Evolutionary conservation across 2,113 vertebrate genomes (phyloP).

Genomic region (Clinocottus analis): DNA sequence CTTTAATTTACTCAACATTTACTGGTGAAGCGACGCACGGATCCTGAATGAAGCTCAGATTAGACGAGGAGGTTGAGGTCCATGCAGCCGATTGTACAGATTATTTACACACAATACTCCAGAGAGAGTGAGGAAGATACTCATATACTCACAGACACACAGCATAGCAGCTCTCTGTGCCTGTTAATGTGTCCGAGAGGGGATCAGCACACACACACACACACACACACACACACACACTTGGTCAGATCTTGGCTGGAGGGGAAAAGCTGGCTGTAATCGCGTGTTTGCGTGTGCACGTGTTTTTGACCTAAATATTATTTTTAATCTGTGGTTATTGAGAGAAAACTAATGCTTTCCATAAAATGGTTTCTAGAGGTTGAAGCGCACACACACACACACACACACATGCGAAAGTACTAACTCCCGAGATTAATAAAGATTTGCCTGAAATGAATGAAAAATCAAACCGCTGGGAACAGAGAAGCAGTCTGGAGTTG

Average conservation of each 20-base stretch:
- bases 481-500: background rate
- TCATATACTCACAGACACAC: too few species aligned
- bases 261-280: conserved; percentile 28
- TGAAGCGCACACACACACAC: too few species aligned
- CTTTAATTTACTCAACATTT: too few species aligned
- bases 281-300: background rate
- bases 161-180: background rate
- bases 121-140: too few species aligned
- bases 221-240: background rate
- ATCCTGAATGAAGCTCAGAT: too few species aligned
- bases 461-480: background rate
- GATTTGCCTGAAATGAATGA: background rate
- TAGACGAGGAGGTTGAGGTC: too few species aligned
- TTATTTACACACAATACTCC: too few species aligned
- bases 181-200: conserved; percentile 1
- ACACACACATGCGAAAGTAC: background rate
- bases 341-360: conserved; percentile 59
- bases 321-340: conserved; percentile 62
- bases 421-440: conserved; percentile 13
- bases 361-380: conserved; percentile 67
- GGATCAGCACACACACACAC: conserved; percentile 2
- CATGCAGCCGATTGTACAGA: too few species aligned
- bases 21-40: too few species aligned
- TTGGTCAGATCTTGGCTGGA: too few species aligned
- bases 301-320: conserved; percentile 72